Evolutionary conservation across 1,140 invertebrate genomes (phyloP), one percentile per base, ranked within the genome.

Genomic region (Drosophila nannoptera): DNA sequence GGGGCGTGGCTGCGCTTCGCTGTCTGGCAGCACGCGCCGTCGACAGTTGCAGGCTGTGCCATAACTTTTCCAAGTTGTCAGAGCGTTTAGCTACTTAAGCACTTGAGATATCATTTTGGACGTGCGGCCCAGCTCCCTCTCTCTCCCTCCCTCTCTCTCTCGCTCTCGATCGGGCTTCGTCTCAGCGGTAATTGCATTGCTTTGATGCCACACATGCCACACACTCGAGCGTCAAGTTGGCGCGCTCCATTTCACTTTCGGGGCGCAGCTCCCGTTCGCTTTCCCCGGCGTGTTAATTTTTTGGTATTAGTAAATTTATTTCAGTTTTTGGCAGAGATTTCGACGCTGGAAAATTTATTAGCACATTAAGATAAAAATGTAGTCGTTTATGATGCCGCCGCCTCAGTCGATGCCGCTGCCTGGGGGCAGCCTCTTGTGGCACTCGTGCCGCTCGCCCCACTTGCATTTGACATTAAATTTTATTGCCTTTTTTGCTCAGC

Each of bases 281-380:
- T 42, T 50, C 40, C 40, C 43, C 48, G 22, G 64, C 48, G 74
- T 67, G 69, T 80, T 81, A 80, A 81, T 80, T 81, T 81, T 81
- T 69, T 45, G 63, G 77, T 84, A 84, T 86, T 86, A 84, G 81
- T 84, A 84, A 84, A 84, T 86, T 84, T 81, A 84, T 84, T 86
- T 84, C 22, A 69, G 81, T 84, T 84, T 76, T 84, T 84, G 81
- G 81, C 81, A 70, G 81, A 80, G 81, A 84, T 84, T 84, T 84
- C 80, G 69, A 86, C 81, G 77, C 48, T 69, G 63, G 81, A 54
- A 84, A 84, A 84, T 84, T 84, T 84, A 84, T 84, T 84, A 74
- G 81, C 81, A 80, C 81, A 84, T 84, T 84, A 84, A 84, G 81
- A 84, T 84, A 84, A 84, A 86, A 86, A 84, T 84, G 81, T 80